A percentile compares a stretch with the other conserved stretches of the same genome.
phyloP scores from a whole-genome alignment of 2,888 invertebrate species.

The Drosophila maculinotata region DNA sequence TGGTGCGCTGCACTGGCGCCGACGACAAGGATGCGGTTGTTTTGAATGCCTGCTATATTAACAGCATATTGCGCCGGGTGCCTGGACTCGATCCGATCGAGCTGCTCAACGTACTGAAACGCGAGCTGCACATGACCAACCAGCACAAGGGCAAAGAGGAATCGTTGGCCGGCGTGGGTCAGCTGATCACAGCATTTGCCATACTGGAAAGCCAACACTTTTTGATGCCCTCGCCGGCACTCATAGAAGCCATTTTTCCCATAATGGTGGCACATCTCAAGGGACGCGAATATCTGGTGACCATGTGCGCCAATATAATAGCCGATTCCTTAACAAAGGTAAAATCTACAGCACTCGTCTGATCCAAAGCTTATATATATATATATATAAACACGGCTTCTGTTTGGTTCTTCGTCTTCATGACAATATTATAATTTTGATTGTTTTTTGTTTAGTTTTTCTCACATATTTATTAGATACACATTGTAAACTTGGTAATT shows the following conservation, averaged over 20 bases:
- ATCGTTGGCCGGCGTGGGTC: slow-evolving; percentile 58
- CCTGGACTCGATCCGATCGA: slow-evolving; percentile 38
- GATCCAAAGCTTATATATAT: too few species aligned
- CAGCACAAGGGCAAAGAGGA: slow-evolving; percentile 61
- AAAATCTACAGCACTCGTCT: too few species aligned
- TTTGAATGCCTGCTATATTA: slow-evolving; percentile 29
- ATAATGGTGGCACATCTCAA: slow-evolving; percentile 46
- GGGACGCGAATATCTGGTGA: slow-evolving; percentile 57
- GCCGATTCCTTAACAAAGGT: slow-evolving; percentile 44
- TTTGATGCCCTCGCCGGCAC: neutral
- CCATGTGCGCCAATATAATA: slow-evolving; percentile 41
- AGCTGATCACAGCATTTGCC: slow-evolving; percentile 39
- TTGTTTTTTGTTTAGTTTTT: too few species aligned
- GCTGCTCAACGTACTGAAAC: slow-evolving; percentile 35
- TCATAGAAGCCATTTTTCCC: slow-evolving; percentile 39
- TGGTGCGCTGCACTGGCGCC: slow-evolving; percentile 65
- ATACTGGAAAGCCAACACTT: slow-evolving; percentile 42
- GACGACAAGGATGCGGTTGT: slow-evolving; percentile 45
- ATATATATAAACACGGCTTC: too few species aligned
- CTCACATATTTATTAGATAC: too few species aligned
- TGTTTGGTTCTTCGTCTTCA: too few species aligned
- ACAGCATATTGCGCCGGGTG: slow-evolving; percentile 40
- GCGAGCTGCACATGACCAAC: slow-evolving; percentile 35
- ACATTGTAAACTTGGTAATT: neutral
- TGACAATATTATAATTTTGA: too few species aligned